Percentiles rank a stretch among this genome's conserved stretches.
Evolutionary conservation across 2,113 vertebrate genomes (phyloP).

Genomic region (Colaptes auratus): DNA sequence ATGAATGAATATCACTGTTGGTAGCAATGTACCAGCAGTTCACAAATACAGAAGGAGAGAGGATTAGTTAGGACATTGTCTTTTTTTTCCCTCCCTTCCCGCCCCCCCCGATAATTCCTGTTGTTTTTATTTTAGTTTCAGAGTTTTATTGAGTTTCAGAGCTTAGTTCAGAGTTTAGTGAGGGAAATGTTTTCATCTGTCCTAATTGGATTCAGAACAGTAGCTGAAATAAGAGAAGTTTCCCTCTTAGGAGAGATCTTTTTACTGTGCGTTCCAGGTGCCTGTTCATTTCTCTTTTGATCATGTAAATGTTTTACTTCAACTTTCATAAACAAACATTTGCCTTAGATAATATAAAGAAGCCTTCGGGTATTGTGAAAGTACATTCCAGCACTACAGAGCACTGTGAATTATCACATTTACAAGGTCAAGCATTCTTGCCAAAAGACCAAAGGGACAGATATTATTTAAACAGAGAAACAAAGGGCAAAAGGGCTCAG

Average conservation of each 20-base stretch:
- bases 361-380: neutral
- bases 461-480: neutral
- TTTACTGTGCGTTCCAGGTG: neutral
- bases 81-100: neutral
- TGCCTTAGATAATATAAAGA: conserved; percentile 40
- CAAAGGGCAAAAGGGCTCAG: neutral
- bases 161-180: neutral
- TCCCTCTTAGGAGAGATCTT: neutral
- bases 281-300: conserved; percentile 21
- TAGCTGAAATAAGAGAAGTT: neutral
- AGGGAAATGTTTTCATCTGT: neutral
- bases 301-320: conserved; percentile 43
- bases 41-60: neutral
- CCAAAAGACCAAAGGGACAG: neutral
- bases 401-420: neutral
- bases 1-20: neutral
- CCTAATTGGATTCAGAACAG: neutral
- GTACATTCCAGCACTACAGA: neutral
- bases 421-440: neutral
- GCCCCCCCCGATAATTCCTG: neutral
- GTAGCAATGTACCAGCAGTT: neutral
- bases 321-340: conserved; percentile 63
- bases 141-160: neutral
- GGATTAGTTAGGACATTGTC: neutral
- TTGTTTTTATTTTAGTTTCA: conserved; percentile 1